A percentile compares a stretch with the other conserved stretches of the same genome.
Evolutionary conservation across 2,113 vertebrate genomes (phyloP).

Genomic region (Cyprinus carpio): DNA sequence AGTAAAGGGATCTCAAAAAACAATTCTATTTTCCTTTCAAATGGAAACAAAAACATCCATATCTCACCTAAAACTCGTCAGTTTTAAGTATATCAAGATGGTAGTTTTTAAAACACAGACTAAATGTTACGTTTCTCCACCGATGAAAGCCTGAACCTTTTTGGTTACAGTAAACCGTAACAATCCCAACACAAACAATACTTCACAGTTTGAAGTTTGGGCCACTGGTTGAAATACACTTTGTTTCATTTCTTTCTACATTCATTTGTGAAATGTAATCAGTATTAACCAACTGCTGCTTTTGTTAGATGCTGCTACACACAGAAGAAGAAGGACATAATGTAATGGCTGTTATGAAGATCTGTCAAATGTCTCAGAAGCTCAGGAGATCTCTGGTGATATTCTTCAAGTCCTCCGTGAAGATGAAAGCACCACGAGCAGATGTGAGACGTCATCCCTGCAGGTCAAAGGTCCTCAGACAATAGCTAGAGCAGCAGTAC

Average conservation of each 20-base stretch:
- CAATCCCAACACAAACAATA: constrained; percentile 1
- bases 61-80: constrained; percentile 26
- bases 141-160: neutral
- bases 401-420: neutral
- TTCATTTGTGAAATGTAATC: constrained; percentile 6
- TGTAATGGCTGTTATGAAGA: neutral
- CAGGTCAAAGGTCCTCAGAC: constrained; percentile 91
- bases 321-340: neutral
- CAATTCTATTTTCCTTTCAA: neutral
- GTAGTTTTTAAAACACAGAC: neutral
- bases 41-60: neutral
- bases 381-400: neutral
- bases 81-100: neutral
- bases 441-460: constrained; percentile 77
- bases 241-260: neutral
- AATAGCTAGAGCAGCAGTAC: constrained; percentile 95
- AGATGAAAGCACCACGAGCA: constrained; percentile 10
- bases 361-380: neutral
- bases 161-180: neutral
- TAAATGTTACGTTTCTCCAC: neutral
- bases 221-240: neutral
- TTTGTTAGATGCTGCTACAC: neutral
- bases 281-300: neutral
- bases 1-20: neutral
- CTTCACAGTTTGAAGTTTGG: neutral